Evolutionary conservation across 2,888 invertebrate genomes (phyloP).

Genomic region (Drosophila nr. perissopoda): DNA sequence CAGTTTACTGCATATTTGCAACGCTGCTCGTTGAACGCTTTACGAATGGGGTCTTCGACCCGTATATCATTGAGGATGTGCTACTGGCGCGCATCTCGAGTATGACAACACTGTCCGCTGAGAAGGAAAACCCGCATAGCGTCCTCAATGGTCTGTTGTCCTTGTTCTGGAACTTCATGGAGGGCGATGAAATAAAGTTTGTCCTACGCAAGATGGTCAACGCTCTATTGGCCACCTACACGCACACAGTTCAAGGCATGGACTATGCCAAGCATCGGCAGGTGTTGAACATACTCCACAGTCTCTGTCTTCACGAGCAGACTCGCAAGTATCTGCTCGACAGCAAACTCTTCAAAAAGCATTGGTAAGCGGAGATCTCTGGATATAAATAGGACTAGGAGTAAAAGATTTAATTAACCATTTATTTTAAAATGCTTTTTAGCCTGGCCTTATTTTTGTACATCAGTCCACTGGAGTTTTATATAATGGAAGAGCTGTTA

Average conservation of each 20-base stretch:
- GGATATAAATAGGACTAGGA: background rate
- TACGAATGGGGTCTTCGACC: conserved; percentile 87
- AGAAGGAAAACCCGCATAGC: conserved; percentile 79
- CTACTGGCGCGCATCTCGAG: conserved; percentile 86
- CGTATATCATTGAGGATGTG: conserved; percentile 90
- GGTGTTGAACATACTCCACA: conserved; percentile 85
- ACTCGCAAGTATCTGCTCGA: conserved; percentile 86
- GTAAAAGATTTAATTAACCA: background rate
- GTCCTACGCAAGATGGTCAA: conserved; percentile 82
- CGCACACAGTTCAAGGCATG: conserved; percentile 81
- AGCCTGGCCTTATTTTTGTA: conserved; percentile 84
- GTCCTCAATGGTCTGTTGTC: conserved; percentile 81
- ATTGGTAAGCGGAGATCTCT: conserved; percentile 80
- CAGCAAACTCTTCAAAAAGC: conserved; percentile 86
- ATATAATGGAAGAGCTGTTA: conserved; percentile 80
- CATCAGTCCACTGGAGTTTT: conserved; percentile 83
- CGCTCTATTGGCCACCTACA: conserved; percentile 73
- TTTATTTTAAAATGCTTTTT: conserved; percentile 4
- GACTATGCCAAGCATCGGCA: conserved; percentile 85
- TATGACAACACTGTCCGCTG: conserved; percentile 61
- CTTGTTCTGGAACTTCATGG: conserved; percentile 84
- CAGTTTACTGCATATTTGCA: conserved; percentile 86
- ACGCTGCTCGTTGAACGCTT: conserved; percentile 87
- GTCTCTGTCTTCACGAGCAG: conserved; percentile 85
- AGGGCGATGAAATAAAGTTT: conserved; percentile 82